phyloP scores from a whole-genome alignment of 2,888 invertebrate genomes.

The Drosophila anomalipes region DNA sequence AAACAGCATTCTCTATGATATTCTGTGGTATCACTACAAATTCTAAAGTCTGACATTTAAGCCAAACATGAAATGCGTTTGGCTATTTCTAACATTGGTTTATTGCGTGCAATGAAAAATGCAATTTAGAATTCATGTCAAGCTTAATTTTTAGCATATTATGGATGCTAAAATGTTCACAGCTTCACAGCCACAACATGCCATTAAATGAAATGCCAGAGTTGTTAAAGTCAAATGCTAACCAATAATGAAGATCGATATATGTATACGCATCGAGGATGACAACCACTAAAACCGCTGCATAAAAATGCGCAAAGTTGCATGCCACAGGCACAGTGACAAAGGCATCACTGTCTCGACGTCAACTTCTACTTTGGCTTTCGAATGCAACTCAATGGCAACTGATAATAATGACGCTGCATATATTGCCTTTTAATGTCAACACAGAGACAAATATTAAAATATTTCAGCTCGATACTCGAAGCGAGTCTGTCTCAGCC shows the following conservation, averaged over 20 bases:
- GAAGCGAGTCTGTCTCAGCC: conserved; percentile 9
- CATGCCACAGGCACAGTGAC: conserved; percentile 31
- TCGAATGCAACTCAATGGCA: conserved; percentile 32
- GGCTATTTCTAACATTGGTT: not conserved
- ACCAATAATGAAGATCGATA: conserved; percentile 46
- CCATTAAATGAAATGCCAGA: conserved; percentile 54
- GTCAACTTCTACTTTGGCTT: conserved; percentile 19
- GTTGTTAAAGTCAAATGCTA: conserved; percentile 49
- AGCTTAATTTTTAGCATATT: not conserved
- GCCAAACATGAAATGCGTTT: not conserved
- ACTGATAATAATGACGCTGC: conserved; percentile 76
- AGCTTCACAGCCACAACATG: conserved; percentile 18
- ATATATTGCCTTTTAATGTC: conserved; percentile 81
- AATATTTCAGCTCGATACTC: conserved; percentile 52
- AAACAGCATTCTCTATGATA: not conserved
- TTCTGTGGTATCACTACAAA: not conserved
- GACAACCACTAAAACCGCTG: conserved; percentile 57
- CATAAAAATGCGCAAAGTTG: conserved; percentile 65
- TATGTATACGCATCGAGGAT: conserved; percentile 24
- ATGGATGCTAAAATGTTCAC: not conserved
- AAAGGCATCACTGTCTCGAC: conserved; percentile 10
- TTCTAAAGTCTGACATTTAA: not conserved
- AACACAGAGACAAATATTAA: conserved; percentile 79
- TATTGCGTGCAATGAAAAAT: not conserved
- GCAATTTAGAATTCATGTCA: not conserved